phyloP scores from a whole-genome alignment of 2,113 vertebrate genomes.

The Cyanoramphus novaezelandiae region DNA sequence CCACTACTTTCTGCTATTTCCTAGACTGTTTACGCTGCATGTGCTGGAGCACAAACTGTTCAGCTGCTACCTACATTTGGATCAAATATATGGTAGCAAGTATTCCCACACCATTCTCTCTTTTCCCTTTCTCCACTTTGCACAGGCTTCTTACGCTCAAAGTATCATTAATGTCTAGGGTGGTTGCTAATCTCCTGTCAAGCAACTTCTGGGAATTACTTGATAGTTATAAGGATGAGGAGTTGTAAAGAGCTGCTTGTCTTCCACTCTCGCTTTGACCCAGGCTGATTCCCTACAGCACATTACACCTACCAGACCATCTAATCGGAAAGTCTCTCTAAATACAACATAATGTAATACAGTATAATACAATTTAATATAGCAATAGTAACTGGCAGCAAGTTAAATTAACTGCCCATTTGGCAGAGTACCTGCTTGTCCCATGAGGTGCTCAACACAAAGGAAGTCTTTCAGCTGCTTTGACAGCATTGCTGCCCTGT shows the following conservation, averaged over 20 bases:
- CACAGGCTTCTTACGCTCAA: not conserved
- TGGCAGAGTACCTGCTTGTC: not conserved
- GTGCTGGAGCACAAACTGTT: not conserved
- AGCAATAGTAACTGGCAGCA: not conserved
- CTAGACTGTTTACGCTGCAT: not conserved
- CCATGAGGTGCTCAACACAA: not conserved
- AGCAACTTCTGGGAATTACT: not conserved
- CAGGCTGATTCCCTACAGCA: not conserved
- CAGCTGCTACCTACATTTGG: not conserved
- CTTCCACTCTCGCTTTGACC: not conserved
- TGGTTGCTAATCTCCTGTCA: not conserved
- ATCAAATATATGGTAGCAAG: not conserved
- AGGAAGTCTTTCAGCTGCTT: not conserved
- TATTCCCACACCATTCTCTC: not conserved
- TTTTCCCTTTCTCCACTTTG: not conserved
- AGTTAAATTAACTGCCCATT: not conserved
- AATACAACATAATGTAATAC: not conserved
- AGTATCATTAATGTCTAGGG: not conserved
- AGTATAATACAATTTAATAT: not conserved
- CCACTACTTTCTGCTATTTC: not conserved
- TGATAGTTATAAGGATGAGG: not conserved
- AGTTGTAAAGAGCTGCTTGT: not conserved
- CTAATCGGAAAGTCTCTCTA: not conserved
- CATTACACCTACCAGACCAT: not conserved
- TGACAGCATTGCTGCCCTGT: accelerated